Base-by-base conservation (phyloP, 2,888 invertebrate genomes). In the Lycophotia porphyrea region DNA sequence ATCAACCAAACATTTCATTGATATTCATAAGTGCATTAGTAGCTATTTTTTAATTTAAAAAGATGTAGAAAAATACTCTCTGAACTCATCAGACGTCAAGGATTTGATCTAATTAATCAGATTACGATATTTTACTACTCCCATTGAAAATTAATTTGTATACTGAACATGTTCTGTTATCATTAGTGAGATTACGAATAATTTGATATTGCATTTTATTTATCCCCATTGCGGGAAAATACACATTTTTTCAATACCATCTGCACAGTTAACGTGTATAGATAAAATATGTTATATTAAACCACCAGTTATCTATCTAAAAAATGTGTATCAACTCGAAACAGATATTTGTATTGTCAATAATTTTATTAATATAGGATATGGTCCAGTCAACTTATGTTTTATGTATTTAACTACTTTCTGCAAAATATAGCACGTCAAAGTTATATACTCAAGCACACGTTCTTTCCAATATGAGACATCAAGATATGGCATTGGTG, bases 41-140 rank as follows among this genome's bases (percentile, higher is more conserved):
- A 91, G 93, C 93, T 94, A 92, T 93, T 95, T 93, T 92, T 92
- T 91, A 91, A 92, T 95, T 94, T 94, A 94, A 95, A 95, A 95
- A 95, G 92, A 95, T 94, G 95, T 96, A 96, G 96, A 96, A 96
- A 96, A 96, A 96, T 96, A 96, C 95, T 94, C 94, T 95, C 93
- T 93, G 92, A 95, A 95, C 93, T 94, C 91, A 93, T 93, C 88
- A 92, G 92, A 92, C 90, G 89, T 92, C 93, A 92, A 93, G 93
- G 90, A 93, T 94, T 93, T 93, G 90, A 93, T 92, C 92, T 93
- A 93, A 92, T 92, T 91, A 90, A 92, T 92, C 91, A 91, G 92
- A 93, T 93, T 91, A 92, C 87, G 89, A 90, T 91, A 92, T 91
- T 89, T 84, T 87, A 85, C 89, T 93, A 93, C 92, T 93, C 93